Conservation (phyloP, 2,888 invertebrate genomes). For the Mythimna lalbum region DNA sequence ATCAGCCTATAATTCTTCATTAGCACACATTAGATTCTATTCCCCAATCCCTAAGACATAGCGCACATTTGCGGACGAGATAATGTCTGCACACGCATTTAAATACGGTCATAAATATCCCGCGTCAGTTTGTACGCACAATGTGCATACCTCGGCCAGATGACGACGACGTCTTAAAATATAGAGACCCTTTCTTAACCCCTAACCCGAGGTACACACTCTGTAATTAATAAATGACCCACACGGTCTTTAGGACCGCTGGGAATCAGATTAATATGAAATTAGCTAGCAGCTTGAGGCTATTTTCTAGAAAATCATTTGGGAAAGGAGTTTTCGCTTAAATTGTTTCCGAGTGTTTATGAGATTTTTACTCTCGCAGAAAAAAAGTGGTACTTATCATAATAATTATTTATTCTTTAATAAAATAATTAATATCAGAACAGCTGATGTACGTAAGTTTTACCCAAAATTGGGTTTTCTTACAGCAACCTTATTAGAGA, state of each 20-base stretch:
- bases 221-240: conserved; percentile 91
- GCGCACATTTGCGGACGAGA: conserved; percentile 59
- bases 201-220: conserved; percentile 77
- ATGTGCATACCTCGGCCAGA: conserved; percentile 86
- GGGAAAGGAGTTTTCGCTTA: neutral
- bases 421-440: no score
- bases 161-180: conserved; percentile 88
- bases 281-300: conserved; percentile 66
- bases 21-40: conserved; percentile 51
- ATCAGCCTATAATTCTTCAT: conserved; percentile 39
- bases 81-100: conserved; percentile 65
- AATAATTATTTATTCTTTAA: neutral
- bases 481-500: no score
- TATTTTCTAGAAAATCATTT: neutral
- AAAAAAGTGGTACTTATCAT: neutral
- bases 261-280: conserved; percentile 75
- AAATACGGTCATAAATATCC: conserved; percentile 80
- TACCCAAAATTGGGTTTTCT: no score
- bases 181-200: conserved; percentile 87
- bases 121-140: conserved; percentile 63
- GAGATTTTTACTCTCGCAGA: neutral
- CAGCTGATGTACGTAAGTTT: no score
- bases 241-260: conserved; percentile 74
- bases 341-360: neutral
- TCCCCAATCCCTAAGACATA: conserved; percentile 55